Evolutionary conservation across 2,888 invertebrate genomes (phyloP), one percentile per base, ranked within the genome.

Genomic region (Synanthedon formicaeformis): DNA sequence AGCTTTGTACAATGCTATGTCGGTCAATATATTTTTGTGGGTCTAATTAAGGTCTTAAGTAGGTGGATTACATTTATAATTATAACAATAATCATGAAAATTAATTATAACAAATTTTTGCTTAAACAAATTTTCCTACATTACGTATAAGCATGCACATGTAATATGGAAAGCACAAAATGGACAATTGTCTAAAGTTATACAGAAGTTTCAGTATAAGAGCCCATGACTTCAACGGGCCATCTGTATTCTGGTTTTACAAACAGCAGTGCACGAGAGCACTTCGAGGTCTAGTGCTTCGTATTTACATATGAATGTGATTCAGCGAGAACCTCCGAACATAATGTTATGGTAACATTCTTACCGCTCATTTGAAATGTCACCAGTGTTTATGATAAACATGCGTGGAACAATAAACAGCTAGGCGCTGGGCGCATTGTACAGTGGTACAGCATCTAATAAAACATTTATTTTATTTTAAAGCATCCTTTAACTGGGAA

Each of bases 291-390:
- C 51, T 45, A 18, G 16, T 54, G 52, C 50, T 55, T 59, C 59
- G 60, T 62, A 71, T 73, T 71, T 63, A 65, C 69, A 73, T 71
- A 67, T 68, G 65, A 73, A 73, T 73, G 67, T 65, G 64, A 64
- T 64, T 65, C 64, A 14, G 45, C 45, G 60, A 66, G 59, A 54
- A 60, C 56, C 60, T 53, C 50, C 53, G 55, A 52, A 54, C 57
- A 52, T 64, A 65, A 65, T 66, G 66, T 64, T 65, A 65, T 66
- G 66, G 62, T 62, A 64, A 65, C 64, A 64, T 61, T 60, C 63
- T 69, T 63, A 65, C 62, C 61, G 58, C 63, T 57, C 62, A 61
- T 64, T 60, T 58, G 53, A 61, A 57, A 59, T 65, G 66, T 71
- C 64, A 60, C 61, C 67, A 65, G 58, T 71, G 64, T 67, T 69